Conservation (phyloP, 2,113 vertebrate genomes). For the Numida meleagris region DNA sequence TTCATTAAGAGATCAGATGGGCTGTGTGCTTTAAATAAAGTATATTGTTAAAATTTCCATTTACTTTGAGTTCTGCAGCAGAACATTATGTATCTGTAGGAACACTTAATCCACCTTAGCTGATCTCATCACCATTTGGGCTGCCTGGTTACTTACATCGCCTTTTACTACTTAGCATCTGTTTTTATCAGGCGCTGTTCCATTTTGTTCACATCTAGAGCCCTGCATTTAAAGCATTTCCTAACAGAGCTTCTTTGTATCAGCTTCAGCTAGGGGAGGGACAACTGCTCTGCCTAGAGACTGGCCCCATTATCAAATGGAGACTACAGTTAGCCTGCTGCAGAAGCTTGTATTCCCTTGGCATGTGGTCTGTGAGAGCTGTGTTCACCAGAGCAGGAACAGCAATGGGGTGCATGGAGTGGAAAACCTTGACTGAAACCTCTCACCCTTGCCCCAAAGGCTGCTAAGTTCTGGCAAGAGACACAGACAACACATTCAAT, state of each 20-base stretch:
- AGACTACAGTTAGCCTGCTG: neutral
- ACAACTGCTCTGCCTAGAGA: neutral
- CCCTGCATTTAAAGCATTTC: neutral
- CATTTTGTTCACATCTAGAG: neutral
- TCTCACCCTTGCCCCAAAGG: neutral
- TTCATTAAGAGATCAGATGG: neutral
- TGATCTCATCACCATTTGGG: neutral
- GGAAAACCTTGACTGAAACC: neutral
- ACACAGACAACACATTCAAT: neutral
- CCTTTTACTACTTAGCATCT: neutral
- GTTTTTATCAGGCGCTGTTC: neutral
- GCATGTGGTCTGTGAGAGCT: neutral
- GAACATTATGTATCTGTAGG: neutral
- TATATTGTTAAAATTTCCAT: neutral
- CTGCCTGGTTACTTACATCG: neutral
- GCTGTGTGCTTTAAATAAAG: neutral
- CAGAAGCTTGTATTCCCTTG: neutral
- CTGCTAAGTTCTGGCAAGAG: neutral
- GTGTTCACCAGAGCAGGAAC: neutral
- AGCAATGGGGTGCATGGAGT: fast-evolving
- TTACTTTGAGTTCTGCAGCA: neutral
- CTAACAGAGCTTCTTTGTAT: neutral
- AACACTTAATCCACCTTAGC: neutral
- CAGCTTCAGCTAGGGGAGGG: neutral
- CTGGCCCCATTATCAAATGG: neutral